Evolutionary conservation across 2,797 vertebrate genomes (phyloP).

Genomic region (Liparis tanakae): DNA sequence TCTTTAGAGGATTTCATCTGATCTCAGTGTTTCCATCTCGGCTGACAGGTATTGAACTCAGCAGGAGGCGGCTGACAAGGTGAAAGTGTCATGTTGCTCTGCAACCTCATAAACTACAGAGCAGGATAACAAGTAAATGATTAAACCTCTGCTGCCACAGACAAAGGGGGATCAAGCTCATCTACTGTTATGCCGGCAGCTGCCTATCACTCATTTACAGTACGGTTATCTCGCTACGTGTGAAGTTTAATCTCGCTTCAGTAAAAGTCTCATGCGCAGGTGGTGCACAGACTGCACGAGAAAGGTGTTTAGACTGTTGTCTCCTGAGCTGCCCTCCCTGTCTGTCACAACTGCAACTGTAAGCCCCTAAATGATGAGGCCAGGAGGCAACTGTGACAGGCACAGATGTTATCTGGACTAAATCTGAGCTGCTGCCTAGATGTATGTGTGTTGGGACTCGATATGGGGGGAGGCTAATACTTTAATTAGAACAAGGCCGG

Average conservation of each 20-base stretch:
- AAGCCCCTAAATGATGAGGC: conserved; percentile 53
- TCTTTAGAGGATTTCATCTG: conserved; percentile 5
- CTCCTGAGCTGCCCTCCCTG: conserved; percentile 32
- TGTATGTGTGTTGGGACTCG: conserved; percentile 19
- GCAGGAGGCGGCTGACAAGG: conserved; percentile 46
- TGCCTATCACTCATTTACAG: conserved; percentile 2
- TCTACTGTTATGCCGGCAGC: neutral
- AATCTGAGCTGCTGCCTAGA: conserved; percentile 43
- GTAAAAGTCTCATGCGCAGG: conserved; percentile 36
- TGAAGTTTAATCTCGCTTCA: conserved; percentile 37
- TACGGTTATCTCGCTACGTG: neutral
- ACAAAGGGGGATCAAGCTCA: conserved; percentile 2
- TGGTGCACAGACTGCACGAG: conserved; percentile 35
- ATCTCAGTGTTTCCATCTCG: neutral
- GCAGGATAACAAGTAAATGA: conserved; percentile 56
- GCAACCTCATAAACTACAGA: conserved; percentile 43
- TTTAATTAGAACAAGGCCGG: conserved; percentile 56
- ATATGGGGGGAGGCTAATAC: conserved; percentile 45
- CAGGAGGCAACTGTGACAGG: conserved; percentile 65
- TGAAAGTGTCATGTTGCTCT: conserved; percentile 60
- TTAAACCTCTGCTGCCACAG: conserved; percentile 45
- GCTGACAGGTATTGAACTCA: conserved; percentile 19
- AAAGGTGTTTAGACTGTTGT: conserved; percentile 21
- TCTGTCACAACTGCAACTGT: conserved; percentile 56
- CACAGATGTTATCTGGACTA: conserved; percentile 68